These are phyloP conservation scores for Acanthococcus lagerstroemiae DNA, from an alignment of 2,888 invertebrate species.

Conservation along the genomic window DNA sequence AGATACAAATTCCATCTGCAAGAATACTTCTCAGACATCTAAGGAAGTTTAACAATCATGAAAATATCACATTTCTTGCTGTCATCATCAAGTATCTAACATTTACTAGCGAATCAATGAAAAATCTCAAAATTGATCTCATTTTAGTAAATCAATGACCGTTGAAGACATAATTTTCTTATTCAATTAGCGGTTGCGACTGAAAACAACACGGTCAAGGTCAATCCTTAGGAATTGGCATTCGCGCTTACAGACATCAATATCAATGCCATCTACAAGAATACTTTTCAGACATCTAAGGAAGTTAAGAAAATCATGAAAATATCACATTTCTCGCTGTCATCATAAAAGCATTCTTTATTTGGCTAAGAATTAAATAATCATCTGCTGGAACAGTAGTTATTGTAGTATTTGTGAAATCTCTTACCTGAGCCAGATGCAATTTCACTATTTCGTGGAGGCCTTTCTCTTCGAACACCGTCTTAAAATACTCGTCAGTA, in stretches of 20 bases:
- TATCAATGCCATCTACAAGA: too few species aligned
- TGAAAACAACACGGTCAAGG: too few species aligned
- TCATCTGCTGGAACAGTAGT: neutral
- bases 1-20: neutral
- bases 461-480: conserved; percentile 68
- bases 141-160: too few species aligned
- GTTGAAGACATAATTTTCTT: too few species aligned
- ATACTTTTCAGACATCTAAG: conserved; percentile 34
- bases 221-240: too few species aligned
- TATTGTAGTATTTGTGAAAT: neutral
- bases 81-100: neutral
- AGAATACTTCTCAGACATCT: neutral
- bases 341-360: conserved; percentile 21
- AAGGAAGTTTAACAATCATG: neutral
- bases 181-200: too few species aligned
- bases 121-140: too few species aligned
- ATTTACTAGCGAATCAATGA: too few species aligned
- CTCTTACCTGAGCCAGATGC: conserved; percentile 46
- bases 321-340: neutral
- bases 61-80: neutral
- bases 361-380: too few species aligned
- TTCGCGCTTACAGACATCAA: too few species aligned
- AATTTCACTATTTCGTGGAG: conserved; percentile 61
- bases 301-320: conserved; percentile 30
- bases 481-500: conserved; percentile 75